A percentile compares a stretch with the other conserved stretches of the same genome.
Conservation (phyloP, 2,888 invertebrate species). For the Willowsia nigromaculata region DNA sequence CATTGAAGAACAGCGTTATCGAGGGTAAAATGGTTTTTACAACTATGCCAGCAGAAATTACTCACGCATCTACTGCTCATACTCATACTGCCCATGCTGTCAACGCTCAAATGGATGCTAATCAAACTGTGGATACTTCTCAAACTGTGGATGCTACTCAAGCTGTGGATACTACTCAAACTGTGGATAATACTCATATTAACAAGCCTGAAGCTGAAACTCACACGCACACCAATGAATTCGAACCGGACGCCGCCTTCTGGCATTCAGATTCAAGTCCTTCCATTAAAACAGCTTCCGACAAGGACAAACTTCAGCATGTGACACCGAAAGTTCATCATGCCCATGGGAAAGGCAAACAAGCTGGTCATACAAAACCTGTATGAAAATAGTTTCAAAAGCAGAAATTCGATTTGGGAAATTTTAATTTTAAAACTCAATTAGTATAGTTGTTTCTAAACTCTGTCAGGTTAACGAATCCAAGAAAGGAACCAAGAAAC, state of each 20-base stretch:
- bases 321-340: not conserved
- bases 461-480: too few relatives aligned
- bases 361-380: not conserved
- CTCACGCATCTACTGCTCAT: not conserved
- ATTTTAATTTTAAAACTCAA: too few relatives aligned
- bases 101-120: too few relatives aligned
- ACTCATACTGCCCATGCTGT: not conserved
- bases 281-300: not conserved
- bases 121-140: too few relatives aligned
- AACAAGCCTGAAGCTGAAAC: too few relatives aligned
- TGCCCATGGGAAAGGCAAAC: not conserved
- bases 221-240: not conserved
- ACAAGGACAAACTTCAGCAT: too few relatives aligned
- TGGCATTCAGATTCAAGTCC: constrained; percentile 11
- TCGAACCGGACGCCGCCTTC: not conserved
- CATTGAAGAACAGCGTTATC: not conserved
- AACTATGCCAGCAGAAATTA: not conserved
- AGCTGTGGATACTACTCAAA: too few relatives aligned
- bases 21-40: not conserved
- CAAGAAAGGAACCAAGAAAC: too few relatives aligned
- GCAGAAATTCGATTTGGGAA: too few relatives aligned
- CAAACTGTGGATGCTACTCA: too few relatives aligned
- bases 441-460: too few relatives aligned
- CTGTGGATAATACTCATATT: too few relatives aligned
- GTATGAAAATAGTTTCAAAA: not conserved